Conservation (phyloP, 37 sponge, comb jelly and placozoan genomes). For the Amphimedon queenslandica region DNA sequence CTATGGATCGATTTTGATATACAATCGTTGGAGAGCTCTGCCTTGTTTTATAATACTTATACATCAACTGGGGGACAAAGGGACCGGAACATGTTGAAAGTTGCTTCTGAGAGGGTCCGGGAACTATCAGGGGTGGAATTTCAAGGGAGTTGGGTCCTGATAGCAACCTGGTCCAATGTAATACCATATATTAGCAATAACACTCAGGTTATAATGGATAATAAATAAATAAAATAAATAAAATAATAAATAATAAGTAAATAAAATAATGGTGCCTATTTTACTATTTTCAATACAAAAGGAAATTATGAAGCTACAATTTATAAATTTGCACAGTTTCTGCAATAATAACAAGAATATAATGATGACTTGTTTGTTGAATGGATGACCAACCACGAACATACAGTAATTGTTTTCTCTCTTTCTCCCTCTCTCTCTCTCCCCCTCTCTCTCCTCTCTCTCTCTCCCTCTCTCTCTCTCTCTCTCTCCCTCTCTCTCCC, state of each 20-base stretch:
- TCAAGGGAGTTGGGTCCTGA: conserved; percentile 21
- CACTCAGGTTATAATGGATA: too few species aligned
- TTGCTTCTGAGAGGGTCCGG: conserved; percentile 3
- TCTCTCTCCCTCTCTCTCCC: conserved; percentile 2
- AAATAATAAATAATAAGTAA: too few species aligned
- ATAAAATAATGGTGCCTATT: too few species aligned
- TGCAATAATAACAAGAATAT: too few species aligned
- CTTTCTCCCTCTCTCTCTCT: conserved; percentile 4
- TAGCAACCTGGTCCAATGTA: conserved; percentile 31
- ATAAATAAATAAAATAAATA: too few species aligned
- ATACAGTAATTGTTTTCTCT: too few species aligned
- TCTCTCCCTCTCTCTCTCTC: conserved; percentile 7
- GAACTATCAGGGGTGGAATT: not conserved
- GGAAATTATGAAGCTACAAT: too few species aligned
- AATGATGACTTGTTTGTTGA: too few species aligned
- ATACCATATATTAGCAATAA: conserved; percentile 17
- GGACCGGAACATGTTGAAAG: not conserved
- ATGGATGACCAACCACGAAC: too few species aligned
- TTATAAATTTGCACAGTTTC: too few species aligned
- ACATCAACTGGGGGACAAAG: not conserved
- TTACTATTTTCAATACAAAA: too few species aligned
- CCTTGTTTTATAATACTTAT: conserved; percentile 12
- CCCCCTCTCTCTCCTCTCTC: conserved; percentile 9
- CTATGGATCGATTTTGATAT: conserved; percentile 55
- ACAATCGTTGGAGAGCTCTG: not conserved